These are phyloP conservation scores for Morpho achilles DNA, from an alignment of 2,888 invertebrate genomes.

Conservation along the genomic window DNA sequence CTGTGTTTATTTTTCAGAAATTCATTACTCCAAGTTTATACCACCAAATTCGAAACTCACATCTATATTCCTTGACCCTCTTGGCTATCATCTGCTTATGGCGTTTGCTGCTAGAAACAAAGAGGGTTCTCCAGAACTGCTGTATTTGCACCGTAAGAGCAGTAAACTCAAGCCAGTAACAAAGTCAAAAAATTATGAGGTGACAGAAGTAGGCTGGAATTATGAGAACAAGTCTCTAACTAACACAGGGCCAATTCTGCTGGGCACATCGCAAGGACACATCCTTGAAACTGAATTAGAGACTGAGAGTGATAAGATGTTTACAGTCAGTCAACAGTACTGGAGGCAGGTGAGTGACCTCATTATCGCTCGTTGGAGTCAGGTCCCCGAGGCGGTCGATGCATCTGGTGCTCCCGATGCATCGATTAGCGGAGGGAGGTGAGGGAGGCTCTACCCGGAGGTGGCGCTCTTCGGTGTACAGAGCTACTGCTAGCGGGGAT, in stretches of 20 bases:
- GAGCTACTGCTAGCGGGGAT: too few relatives aligned
- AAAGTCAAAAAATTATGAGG: constrained; percentile 87
- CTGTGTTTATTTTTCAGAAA: constrained; percentile 77
- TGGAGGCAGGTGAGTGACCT: constrained; percentile 86
- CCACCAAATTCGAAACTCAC: constrained; percentile 80
- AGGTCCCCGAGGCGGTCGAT: too few relatives aligned
- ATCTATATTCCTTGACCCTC: constrained; percentile 89
- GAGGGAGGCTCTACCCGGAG: too few relatives aligned
- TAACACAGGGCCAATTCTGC: constrained; percentile 89
- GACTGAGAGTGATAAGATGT: constrained; percentile 89
- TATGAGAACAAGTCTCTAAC: constrained; percentile 82
- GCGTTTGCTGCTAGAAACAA: constrained; percentile 82
- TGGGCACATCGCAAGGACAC: constrained; percentile 94
- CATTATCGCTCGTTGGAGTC: too few relatives aligned
- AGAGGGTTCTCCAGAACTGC: constrained; percentile 83
- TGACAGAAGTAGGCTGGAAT: constrained; percentile 96
- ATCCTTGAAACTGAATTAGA: constrained; percentile 94
- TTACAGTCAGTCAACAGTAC: constrained; percentile 87
- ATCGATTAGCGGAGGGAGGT: too few relatives aligned
- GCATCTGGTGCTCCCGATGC: too few relatives aligned
- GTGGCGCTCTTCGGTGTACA: too few relatives aligned
- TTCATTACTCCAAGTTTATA: constrained; percentile 83
- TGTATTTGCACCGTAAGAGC: constrained; percentile 88
- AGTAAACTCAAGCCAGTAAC: constrained; percentile 83
- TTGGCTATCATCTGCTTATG: constrained; percentile 91